Conservation (phyloP, 2,888 invertebrate species). For the Drosophila kanekoi region DNA sequence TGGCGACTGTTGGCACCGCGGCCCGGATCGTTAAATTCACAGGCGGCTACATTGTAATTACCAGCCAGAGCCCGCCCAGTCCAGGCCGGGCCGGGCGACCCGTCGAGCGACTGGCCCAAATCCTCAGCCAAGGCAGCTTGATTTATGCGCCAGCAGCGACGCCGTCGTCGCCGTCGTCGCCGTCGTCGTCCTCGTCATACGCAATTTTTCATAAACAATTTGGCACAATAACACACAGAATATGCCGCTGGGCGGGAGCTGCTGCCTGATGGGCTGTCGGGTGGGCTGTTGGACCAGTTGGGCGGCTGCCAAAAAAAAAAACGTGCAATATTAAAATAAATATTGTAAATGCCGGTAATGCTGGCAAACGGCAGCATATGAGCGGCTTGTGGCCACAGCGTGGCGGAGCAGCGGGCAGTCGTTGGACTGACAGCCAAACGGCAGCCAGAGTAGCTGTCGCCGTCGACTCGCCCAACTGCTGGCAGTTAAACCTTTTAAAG, state of each 20-base stretch:
- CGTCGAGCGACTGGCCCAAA: slow-evolving; percentile 69
- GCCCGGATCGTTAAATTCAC: slow-evolving; percentile 77
- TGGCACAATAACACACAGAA: slow-evolving; percentile 76
- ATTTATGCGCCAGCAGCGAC: slow-evolving; percentile 76
- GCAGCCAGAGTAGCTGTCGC: slow-evolving; percentile 21
- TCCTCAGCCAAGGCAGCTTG: slow-evolving; percentile 74
- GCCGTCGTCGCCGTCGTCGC: slow-evolving; percentile 25
- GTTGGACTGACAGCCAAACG: slow-evolving; percentile 23
- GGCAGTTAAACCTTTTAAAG: slow-evolving; percentile 72
- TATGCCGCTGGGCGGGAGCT: slow-evolving; percentile 25
- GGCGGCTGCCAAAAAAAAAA: slow-evolving; percentile 57
- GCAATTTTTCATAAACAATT: slow-evolving; percentile 82
- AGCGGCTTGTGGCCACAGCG: slow-evolving; percentile 68
- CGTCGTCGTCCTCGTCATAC: slow-evolving; percentile 59
- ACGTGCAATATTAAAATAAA: slow-evolving; percentile 78
- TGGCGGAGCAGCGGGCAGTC: slow-evolving; percentile 27
- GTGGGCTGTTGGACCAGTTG: slow-evolving; percentile 14
- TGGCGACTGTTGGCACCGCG: slow-evolving; percentile 55
- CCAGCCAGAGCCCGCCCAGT: slow-evolving; percentile 44
- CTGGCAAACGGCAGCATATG: slow-evolving; percentile 58
- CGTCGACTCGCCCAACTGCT: slow-evolving; percentile 19
- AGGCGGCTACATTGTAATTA: slow-evolving; percentile 81
- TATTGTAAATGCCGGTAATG: slow-evolving; percentile 81
- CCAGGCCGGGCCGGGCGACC: slow-evolving; percentile 18
- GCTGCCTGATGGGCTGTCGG: not conserved